Evolutionary conservation across 2,113 vertebrate species (phyloP), one percentile per base, ranked within the genome.

Genomic region (Syngnathoides biaculeatus): DNA sequence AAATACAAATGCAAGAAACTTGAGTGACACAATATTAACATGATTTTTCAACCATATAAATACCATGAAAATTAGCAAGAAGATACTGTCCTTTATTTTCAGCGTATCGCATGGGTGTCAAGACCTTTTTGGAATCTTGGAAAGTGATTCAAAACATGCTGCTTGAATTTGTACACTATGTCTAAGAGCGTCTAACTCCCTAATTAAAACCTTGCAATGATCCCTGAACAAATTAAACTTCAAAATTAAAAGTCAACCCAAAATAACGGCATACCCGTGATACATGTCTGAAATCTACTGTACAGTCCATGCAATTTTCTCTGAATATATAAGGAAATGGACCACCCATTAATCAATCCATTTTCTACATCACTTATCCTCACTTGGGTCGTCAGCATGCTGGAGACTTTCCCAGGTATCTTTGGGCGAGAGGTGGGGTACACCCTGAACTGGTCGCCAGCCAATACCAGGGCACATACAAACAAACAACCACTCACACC

Each of bases 211-310:
- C 38, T 13, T 42, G 56, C 42, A 53, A 39, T 82, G 61, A 72
- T 68, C 48, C 22, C 30, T 45, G 20, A 26, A 47, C 26, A 24
- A 48, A 27, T 45, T 70, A 79, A 77, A 74, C 78, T 61, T 69
- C 69, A 78, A 68, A 84, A 84, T 76, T 71, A 64, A 81, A 64
- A 74, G 55, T 71, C 80, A 79, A 82, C 68, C 74, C 72, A 62
- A 67, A 68, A 75, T 79, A 79, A 47, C 73, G 15, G 74, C 74
- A 80, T 79, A 77, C 48, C 20, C 48, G 30, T 35, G 30, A 50
- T 20, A 50, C 74, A 65, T 73, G 74, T 71, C 71, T 76, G 75
- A 81, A 79, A 78, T 79, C 68, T 67, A 67, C 75, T 80, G 79
- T 73, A 71, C 71, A 74, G 63, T 79, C 79, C 65, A 17, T 30